A percentile compares a stretch with the other conserved stretches of the same genome.
phyloP scores from a whole-genome alignment of 35 echinoderm and acorn worm genomes.

The Apostichopus parvimensis region DNA sequence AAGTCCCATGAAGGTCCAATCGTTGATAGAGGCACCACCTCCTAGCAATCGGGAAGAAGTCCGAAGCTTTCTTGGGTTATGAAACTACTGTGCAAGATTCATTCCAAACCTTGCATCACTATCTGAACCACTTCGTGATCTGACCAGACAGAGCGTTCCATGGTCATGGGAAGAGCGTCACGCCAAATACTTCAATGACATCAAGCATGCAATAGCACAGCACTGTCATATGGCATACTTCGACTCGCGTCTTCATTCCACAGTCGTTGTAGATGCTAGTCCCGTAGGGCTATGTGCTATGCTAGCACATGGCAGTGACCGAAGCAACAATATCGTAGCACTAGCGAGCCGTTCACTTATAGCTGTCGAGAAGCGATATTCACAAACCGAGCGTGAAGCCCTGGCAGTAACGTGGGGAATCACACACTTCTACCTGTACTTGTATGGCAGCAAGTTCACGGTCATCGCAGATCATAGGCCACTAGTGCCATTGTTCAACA shows the following conservation, averaged over 20 bases:
- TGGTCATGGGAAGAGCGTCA: constrained; percentile 35
- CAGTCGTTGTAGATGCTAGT: constrained; percentile 65
- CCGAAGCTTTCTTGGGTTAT: constrained; percentile 68
- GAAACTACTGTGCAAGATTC: constrained; percentile 67
- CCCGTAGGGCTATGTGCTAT: constrained; percentile 58
- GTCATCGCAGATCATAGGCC: constrained; percentile 71
- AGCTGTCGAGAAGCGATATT: constrained; percentile 61
- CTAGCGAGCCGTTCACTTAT: constrained; percentile 61
- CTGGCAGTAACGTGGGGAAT: constrained; percentile 61
- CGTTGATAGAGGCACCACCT: constrained; percentile 51
- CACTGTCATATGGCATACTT: constrained; percentile 69
- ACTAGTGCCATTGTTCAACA: constrained; percentile 54
- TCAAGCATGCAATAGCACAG: constrained; percentile 53
- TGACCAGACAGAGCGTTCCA: neutral
- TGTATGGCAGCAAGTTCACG: constrained; percentile 55
- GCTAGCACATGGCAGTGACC: constrained; percentile 49
- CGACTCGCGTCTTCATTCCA: constrained; percentile 17
- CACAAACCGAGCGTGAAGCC: constrained; percentile 74
- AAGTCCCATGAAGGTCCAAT: constrained; percentile 60
- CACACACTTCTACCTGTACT: constrained; percentile 58
- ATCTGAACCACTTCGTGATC: neutral
- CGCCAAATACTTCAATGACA: constrained; percentile 27
- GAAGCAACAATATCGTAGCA: neutral
- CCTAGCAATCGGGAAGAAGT: constrained; percentile 68
- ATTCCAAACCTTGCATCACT: constrained; percentile 28